Percentiles rank a stretch among this genome's conserved stretches.
Conservation (phyloP, 1,140 invertebrate species). For the Periplaneta americana region DNA sequence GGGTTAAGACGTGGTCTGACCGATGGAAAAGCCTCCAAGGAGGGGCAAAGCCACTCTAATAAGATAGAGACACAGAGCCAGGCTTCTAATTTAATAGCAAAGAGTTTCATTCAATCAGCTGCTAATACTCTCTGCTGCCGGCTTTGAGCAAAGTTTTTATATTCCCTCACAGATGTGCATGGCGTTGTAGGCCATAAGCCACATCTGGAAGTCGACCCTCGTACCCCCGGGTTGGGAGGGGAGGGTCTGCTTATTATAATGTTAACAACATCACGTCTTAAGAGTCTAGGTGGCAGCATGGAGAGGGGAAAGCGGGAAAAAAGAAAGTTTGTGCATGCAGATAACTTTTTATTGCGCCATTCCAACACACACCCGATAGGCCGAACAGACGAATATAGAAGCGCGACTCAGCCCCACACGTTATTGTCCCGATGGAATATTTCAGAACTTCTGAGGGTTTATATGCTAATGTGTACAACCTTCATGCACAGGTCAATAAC, state of each 20-base stretch:
- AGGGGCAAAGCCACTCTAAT: not conserved
- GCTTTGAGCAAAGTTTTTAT: not conserved
- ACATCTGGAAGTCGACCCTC: constrained; percentile 1
- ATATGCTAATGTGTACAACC: too few relatives aligned
- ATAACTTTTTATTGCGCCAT: constrained; percentile 11
- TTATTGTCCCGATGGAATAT: too few relatives aligned
- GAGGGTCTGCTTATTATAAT: not conserved
- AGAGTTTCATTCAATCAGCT: too few relatives aligned
- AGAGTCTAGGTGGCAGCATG: too few relatives aligned
- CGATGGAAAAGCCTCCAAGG: not conserved
- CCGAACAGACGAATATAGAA: too few relatives aligned
- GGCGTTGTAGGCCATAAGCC: not conserved
- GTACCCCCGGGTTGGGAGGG: not conserved
- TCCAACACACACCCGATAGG: not conserved
- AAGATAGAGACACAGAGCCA: not conserved
- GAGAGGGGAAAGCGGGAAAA: not conserved
- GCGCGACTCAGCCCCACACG: too few relatives aligned
- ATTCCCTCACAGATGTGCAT: too few relatives aligned
- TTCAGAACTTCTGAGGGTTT: too few relatives aligned
- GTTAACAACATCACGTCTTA: constrained; percentile 10
- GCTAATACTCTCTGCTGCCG: too few relatives aligned
- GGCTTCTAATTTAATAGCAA: not conserved
- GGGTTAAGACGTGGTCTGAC: not conserved
- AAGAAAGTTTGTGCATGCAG: constrained; percentile 7
- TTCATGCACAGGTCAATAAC: too few relatives aligned